phyloP scores from a whole-genome alignment of 2,888 invertebrate genomes.

The Eupelmus urozonus region DNA sequence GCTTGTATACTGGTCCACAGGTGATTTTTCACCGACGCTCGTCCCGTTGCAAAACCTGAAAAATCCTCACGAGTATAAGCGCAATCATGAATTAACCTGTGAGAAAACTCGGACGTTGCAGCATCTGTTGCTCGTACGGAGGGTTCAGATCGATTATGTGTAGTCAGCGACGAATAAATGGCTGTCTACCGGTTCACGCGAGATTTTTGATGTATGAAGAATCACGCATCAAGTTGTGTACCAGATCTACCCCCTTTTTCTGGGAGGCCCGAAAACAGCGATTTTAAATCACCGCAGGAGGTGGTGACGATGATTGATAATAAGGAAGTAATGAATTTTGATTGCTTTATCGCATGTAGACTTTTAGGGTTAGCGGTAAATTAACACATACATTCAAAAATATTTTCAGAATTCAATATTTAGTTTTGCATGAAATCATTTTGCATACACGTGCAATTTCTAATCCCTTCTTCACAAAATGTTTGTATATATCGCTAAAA shows the following conservation, averaged over 20 bases:
- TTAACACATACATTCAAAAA: no score
- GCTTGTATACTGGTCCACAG: slow-evolving; percentile 23
- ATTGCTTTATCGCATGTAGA: not conserved
- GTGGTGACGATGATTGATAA: not conserved
- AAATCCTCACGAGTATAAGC: not conserved
- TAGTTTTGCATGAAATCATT: no score
- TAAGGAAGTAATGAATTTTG: not conserved
- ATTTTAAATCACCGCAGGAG: not conserved
- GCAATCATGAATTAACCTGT: not conserved
- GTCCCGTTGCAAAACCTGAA: slow-evolving; percentile 5
- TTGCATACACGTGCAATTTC: no score
- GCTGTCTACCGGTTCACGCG: slow-evolving; percentile 35
- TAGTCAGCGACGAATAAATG: slow-evolving; percentile 31
- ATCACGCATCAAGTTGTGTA: slow-evolving; percentile 7
- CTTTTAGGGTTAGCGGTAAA: not conserved
- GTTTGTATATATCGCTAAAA: not conserved
- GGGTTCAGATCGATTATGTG: slow-evolving; percentile 33
- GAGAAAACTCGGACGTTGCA: not conserved
- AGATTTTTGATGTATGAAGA: slow-evolving; percentile 43
- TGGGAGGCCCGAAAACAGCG: no score
- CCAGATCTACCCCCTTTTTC: not conserved
- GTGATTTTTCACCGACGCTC: slow-evolving; percentile 50
- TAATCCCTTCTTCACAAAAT: no score
- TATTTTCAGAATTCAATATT: no score
- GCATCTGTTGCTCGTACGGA: not conserved